Percentiles rank a stretch among this genome's conserved stretches.
Evolutionary conservation across 2,888 invertebrate genomes (phyloP).

Genomic region (Polyommatus iphigenia): DNA sequence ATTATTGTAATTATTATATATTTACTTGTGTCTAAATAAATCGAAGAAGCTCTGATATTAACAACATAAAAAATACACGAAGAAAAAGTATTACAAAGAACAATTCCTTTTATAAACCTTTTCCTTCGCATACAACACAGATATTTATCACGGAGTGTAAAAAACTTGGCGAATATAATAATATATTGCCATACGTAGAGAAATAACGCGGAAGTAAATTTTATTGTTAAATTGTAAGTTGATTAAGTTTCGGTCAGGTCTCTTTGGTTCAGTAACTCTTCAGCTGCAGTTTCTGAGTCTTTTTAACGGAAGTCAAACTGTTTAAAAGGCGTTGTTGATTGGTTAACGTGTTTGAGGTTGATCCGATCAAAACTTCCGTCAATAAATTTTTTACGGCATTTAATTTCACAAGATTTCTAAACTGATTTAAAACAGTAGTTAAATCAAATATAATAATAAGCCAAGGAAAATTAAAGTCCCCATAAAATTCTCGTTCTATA

Average conservation of each 20-base stretch:
- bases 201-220: neutral
- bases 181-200: neutral
- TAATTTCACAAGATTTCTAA: neutral
- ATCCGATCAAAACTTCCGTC: too few species aligned
- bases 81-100: conserved; percentile 3
- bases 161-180: neutral
- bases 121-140: neutral
- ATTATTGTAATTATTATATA: neutral
- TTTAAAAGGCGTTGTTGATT: too few species aligned
- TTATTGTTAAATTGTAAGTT: neutral
- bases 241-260: neutral
- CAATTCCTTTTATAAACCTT: neutral
- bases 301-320: too few species aligned
- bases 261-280: neutral
- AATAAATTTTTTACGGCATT: neutral
- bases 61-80: neutral
- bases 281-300: neutral
- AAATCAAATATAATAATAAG: neutral
- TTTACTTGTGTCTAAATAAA: neutral
- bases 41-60: neutral
- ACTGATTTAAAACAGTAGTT: too few species aligned
- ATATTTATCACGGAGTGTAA: neutral
- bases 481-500: neutral
- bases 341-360: too few species aligned
- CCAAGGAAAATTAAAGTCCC: neutral